Conservation (phyloP, 2,113 vertebrate genomes). For the Sinocyclocheilus maitianheensis region DNA sequence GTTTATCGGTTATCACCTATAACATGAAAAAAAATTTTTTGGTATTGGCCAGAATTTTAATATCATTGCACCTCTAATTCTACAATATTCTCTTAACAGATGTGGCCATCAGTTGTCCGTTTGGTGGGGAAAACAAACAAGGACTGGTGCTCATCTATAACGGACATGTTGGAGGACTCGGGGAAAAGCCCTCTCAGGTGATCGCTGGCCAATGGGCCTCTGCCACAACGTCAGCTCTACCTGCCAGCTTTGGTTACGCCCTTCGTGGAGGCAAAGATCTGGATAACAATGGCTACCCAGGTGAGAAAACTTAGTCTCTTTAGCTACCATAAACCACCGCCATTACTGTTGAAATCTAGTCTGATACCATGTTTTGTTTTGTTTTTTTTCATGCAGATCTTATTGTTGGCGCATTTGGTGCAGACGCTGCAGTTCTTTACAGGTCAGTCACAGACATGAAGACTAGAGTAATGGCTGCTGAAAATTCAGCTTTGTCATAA, state of each 20-base stretch:
- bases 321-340: neutral
- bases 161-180: conserved; percentile 73
- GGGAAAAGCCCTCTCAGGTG: conserved; percentile 83
- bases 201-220: conserved; percentile 83
- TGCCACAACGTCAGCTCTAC: conserved; percentile 66
- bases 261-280: conserved; percentile 86
- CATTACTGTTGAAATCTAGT: neutral
- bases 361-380: conserved; percentile 15
- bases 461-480: neutral
- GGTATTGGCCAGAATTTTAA: too few species aligned
- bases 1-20: too few species aligned
- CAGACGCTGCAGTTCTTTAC: conserved; percentile 84
- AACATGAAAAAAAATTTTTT: too few species aligned
- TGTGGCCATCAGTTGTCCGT: conserved; percentile 84
- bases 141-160: conserved; percentile 86
- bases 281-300: conserved; percentile 90
- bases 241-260: conserved; percentile 86
- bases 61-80: too few species aligned
- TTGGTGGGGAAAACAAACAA: conserved; percentile 80
- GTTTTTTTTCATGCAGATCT: conserved; percentile 78
- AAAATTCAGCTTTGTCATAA: neutral
- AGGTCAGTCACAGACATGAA: conserved; percentile 70
- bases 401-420: conserved; percentile 90
- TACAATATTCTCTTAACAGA: conserved; percentile 66
- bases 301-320: conserved; percentile 65